Evolutionary conservation across 2,113 vertebrate species (phyloP).

Genomic region (Tympanuchus pallidicinctus): DNA sequence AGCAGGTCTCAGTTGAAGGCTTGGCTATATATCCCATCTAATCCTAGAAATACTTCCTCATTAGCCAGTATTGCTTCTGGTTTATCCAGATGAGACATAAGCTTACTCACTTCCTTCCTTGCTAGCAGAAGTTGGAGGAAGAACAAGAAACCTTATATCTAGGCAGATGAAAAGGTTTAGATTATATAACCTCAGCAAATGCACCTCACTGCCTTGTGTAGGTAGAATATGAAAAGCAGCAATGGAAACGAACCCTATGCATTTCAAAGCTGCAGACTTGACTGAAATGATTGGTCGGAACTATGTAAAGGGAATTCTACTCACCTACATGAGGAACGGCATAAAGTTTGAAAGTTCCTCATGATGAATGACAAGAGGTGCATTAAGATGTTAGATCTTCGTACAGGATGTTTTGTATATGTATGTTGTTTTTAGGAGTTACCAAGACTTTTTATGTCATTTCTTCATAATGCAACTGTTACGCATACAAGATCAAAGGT

Average conservation of each 20-base stretch:
- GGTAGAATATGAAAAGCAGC: not conserved
- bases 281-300: not conserved
- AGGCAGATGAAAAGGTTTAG: not conserved
- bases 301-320: not conserved
- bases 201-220: not conserved
- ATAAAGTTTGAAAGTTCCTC: not conserved
- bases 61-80: not conserved
- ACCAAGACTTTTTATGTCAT: not conserved
- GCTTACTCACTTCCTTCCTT: not conserved
- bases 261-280: not conserved
- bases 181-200: not conserved
- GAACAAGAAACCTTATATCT: not conserved
- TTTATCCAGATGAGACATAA: conserved; percentile 16
- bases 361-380: not conserved
- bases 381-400: not conserved
- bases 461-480: not conserved
- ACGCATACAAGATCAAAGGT: not conserved
- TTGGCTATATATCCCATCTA: not conserved
- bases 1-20: not conserved
- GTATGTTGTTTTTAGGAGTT: not conserved
- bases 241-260: not conserved
- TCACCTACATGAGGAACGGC: not conserved
- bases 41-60: conserved; percentile 2
- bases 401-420: not conserved
- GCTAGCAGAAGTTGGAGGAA: not conserved